phyloP scores from a whole-genome alignment of 2,888 invertebrate genomes.

The Orthonevra nobilis region DNA sequence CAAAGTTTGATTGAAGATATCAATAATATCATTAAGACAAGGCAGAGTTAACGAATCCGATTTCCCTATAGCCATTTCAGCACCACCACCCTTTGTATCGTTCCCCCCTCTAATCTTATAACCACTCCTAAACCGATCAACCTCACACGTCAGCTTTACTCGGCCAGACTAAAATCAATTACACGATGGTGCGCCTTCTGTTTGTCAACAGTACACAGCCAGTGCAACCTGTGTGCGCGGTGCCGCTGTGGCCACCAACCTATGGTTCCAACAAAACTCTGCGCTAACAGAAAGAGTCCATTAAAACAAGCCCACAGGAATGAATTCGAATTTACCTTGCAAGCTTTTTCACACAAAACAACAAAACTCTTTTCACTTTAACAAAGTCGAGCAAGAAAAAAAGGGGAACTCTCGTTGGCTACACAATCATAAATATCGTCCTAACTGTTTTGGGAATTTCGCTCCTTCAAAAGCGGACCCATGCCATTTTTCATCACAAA shows the following conservation, averaged over 20 bases:
- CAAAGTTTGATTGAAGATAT: no score
- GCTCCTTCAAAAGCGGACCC: constrained; percentile 53
- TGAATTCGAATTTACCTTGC: constrained; percentile 37
- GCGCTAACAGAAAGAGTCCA: constrained; percentile 56
- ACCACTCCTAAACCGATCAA: no score
- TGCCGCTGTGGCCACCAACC: constrained; percentile 69
- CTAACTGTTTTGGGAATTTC: constrained; percentile 57
- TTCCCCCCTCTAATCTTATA: no score
- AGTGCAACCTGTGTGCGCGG: constrained; percentile 61
- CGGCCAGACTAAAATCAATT: constrained; percentile 61
- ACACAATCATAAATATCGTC: constrained; percentile 66
- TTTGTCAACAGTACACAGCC: constrained; percentile 20
- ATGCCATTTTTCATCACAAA: constrained; percentile 60
- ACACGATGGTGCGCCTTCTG: constrained; percentile 19
- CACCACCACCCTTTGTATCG: no score
- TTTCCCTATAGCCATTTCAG: no score
- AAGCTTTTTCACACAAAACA: constrained; percentile 6
- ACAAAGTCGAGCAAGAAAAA: constrained; percentile 34
- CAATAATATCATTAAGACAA: no score
- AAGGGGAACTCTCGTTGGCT: constrained; percentile 12
- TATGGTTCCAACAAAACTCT: constrained; percentile 55
- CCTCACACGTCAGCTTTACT: no score
- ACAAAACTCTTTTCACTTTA: constrained; percentile 39
- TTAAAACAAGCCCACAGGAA: constrained; percentile 38
- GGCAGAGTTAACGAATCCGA: no score